Evolutionary conservation across 2,888 invertebrate species (phyloP).

Genomic region (Rugalucina vietnamica): DNA sequence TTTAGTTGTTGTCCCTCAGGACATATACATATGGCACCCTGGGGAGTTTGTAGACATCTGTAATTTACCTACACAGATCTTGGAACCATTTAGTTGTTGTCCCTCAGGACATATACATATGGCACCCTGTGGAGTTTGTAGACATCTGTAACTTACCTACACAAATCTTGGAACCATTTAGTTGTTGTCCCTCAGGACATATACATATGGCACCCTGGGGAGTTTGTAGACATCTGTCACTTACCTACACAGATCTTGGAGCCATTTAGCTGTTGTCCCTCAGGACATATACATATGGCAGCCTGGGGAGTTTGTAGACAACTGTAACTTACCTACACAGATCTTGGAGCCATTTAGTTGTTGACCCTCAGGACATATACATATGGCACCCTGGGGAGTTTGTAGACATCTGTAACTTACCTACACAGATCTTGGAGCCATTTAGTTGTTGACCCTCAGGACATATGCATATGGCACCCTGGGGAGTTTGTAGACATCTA

Average conservation of each 20-base stretch:
- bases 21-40: constrained; percentile 95
- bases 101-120: constrained; percentile 95
- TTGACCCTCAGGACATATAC: constrained; percentile 95
- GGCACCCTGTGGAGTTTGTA: constrained; percentile 88
- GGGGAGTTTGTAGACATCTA: constrained; percentile 83
- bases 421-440: constrained; percentile 83
- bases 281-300: constrained; percentile 94
- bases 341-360: constrained; percentile 86
- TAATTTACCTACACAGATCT: constrained; percentile 83
- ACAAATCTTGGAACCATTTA: constrained; percentile 85
- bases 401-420: constrained; percentile 83
- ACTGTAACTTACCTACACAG: constrained; percentile 83
- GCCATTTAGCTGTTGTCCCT: constrained; percentile 91
- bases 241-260: constrained; percentile 83
- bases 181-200: constrained; percentile 94
- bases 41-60: constrained; percentile 83
- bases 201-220: constrained; percentile 92
- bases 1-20: constrained; percentile 93
- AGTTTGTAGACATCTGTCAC: constrained; percentile 82
- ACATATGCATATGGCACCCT: constrained; percentile 95
- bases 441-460: constrained; percentile 93
- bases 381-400: constrained; percentile 90
- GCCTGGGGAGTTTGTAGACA: constrained; percentile 87
- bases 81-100: constrained; percentile 88
- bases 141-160: constrained; percentile 83